Base-by-base conservation (phyloP, 2,888 invertebrate species). In the Papilio elwesi region DNA sequence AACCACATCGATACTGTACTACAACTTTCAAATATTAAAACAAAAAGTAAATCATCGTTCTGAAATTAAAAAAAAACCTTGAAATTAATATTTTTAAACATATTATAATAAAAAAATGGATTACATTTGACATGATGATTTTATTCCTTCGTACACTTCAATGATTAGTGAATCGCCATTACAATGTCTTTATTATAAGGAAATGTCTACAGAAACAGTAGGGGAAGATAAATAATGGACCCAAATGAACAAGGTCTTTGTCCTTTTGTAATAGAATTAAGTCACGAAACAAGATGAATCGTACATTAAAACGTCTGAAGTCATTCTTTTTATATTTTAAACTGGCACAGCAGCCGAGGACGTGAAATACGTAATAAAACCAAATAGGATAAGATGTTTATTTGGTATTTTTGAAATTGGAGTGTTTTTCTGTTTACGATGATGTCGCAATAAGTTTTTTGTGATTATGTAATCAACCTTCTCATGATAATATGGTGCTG, bases 231-330 rank as follows among this genome's bases (percentile, higher is more conserved):
- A 68, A 53, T 72, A 36, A 68, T 72, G 67, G 38, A 48, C 68
- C 68, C 53, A 55, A 68, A 53, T 63, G 53, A 47, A 71, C 65
- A 51, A 65, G 68, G 38, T 52, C 55, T 48, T 64, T 53, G 51
- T 59, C 59, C 51, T 73, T 68, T 68, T 73, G 68, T 73, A 48
- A 64, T 65, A 59, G 68, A 68, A 68, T 68, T 69, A 73, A 73
- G 53, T n/a, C 49, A 57, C 51, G 66, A 67, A 71, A 71, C 71
- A 71, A 71, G 67, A 71, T 71, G 57, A 69, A 69, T 73, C 38
- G 64, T 64, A 38, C 64, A 73, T 73, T 73, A 68, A 64, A 68
- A n/a, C 47, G 47, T 59, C 64, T 26, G 55, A 55, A 51, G 38
- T 64, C 55, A 26, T 65, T 65, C 47, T 64, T 68, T 55, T 68